Percentiles rank a stretch among this genome's conserved stretches.
Conservation (phyloP, 2,888 invertebrate genomes). For the Aleiodes testaceus region DNA sequence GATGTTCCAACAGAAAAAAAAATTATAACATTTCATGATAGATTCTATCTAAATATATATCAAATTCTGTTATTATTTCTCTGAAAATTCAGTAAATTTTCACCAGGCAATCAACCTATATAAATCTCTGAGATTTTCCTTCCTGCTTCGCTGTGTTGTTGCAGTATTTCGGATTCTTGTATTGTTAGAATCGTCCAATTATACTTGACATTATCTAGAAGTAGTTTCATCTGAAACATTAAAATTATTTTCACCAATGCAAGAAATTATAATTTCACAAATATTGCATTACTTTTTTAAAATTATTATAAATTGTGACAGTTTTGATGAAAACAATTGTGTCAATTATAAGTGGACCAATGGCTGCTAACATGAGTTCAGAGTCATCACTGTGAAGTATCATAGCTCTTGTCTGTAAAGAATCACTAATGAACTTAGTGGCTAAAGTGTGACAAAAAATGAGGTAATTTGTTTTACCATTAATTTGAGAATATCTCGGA, state of each 20-base stretch:
- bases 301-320: neutral
- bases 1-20: too few species aligned
- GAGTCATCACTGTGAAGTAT: slow-evolving; percentile 8
- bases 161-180: neutral
- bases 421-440: too few species aligned
- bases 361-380: neutral
- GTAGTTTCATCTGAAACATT: neutral
- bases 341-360: slow-evolving; percentile 15
- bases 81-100: too few species aligned
- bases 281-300: neutral
- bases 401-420: slow-evolving; percentile 4
- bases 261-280: too few species aligned
- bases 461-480: too few species aligned
- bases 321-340: slow-evolving; percentile 13
- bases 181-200: slow-evolving; percentile 3
- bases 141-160: neutral
- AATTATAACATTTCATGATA: too few species aligned
- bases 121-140: slow-evolving; percentile 6
- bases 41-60: slow-evolving; percentile 17
- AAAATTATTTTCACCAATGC: neutral
- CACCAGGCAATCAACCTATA: slow-evolving; percentile 15
- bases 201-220: neutral
- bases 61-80: too few species aligned
- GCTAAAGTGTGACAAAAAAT: too few species aligned
- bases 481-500: too few species aligned